Percentiles rank a stretch among this genome's conserved stretches.
phyloP scores from a whole-genome alignment of 2,797 vertebrate species.

The Chiloscyllium punctatum region DNA sequence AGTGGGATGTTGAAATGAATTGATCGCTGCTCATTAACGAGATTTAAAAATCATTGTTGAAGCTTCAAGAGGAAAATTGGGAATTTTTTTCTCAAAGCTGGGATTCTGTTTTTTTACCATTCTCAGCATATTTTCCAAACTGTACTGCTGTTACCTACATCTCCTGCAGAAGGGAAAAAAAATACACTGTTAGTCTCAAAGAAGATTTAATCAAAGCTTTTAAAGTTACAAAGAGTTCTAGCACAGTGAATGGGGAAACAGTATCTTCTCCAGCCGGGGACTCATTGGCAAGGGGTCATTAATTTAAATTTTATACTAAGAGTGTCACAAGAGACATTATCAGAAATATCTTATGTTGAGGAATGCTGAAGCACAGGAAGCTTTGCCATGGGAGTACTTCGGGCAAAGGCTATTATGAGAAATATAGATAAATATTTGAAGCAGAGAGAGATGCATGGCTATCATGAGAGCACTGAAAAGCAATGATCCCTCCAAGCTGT shows the following conservation, averaged over 20 bases:
- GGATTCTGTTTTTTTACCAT: no score
- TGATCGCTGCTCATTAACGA: no score
- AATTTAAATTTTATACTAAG: not conserved
- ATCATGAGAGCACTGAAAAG: not conserved
- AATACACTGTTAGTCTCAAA: not conserved
- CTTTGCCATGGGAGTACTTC: not conserved
- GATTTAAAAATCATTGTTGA: no score
- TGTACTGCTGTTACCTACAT: no score
- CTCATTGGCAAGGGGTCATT: not conserved
- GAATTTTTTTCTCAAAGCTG: no score
- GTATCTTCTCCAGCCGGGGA: no score
- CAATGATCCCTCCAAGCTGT: not conserved
- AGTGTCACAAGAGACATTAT: not conserved
- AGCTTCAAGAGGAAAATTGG: no score
- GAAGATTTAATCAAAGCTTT: not conserved
- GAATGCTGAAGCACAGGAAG: not conserved
- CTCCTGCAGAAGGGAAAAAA: no score
- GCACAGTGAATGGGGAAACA: not conserved
- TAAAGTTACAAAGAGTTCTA: not conserved
- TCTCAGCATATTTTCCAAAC: no score
- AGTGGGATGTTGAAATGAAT: no score
- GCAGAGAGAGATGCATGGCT: not conserved
- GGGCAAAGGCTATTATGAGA: not conserved
- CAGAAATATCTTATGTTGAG: not conserved
- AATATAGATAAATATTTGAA: not conserved